A percentile compares a stretch with the other conserved stretches of the same genome.
phyloP scores from a whole-genome alignment of 2,113 vertebrate genomes.

The Ranitomeya imitator region DNA sequence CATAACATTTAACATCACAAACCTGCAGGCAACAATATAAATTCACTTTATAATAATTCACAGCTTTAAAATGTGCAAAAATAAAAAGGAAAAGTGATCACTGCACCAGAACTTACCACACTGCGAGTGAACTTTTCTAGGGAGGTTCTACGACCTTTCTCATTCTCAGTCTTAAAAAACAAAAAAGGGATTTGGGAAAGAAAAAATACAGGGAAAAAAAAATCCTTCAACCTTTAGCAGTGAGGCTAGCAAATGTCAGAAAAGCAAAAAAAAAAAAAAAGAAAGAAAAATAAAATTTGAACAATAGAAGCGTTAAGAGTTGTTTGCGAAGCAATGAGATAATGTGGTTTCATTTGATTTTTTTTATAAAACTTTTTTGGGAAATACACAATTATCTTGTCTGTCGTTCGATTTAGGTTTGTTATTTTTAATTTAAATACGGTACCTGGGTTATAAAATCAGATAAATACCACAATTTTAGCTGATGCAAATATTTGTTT shows the following conservation, averaged over 20 bases:
- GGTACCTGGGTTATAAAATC: too few species aligned
- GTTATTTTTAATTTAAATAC: not conserved
- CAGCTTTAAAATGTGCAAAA: constrained; percentile 51
- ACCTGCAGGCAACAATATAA: constrained; percentile 19
- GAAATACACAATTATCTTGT: not conserved
- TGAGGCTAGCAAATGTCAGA: constrained; percentile 67
- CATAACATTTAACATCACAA: constrained; percentile 17
- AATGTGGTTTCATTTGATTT: not conserved
- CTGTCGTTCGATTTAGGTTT: not conserved
- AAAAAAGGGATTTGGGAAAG: constrained; percentile 59
- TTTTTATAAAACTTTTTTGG: not conserved
- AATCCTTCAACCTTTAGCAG: constrained; percentile 74
- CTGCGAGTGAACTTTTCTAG: constrained; percentile 98
- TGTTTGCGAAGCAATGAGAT: constrained; percentile 66
- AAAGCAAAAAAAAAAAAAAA: constrained; percentile 63
- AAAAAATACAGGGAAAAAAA: constrained; percentile 69
- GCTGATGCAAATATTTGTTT: not conserved
- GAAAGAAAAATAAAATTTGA: constrained; percentile 55
- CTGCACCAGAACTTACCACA: constrained; percentile 85
- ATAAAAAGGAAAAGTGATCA: constrained; percentile 63
- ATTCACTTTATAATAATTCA: constrained; percentile 5
- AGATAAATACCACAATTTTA: not conserved
- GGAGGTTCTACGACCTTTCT: constrained; percentile 96
- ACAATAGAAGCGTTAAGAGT: constrained; percentile 66
- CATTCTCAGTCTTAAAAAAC: constrained; percentile 87